Percentiles rank a stretch among this genome's conserved stretches.
phyloP scores from a whole-genome alignment of 2,888 invertebrate species.

The Osmoderma eremita region DNA sequence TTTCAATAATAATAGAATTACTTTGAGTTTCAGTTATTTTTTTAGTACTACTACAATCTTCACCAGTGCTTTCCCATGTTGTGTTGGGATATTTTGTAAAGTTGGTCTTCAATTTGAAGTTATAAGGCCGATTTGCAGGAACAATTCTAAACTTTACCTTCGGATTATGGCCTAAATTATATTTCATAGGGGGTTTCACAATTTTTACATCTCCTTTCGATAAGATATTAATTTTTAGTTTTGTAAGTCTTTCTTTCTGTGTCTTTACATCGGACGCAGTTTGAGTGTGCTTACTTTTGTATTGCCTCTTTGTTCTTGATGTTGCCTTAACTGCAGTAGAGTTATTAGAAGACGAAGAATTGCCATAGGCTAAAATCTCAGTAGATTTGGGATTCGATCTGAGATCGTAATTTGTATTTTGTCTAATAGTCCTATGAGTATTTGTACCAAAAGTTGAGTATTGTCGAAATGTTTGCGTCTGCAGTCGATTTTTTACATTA shows the following conservation, averaged over 20 bases:
- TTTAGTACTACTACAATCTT: neutral
- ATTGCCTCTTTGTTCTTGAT: neutral
- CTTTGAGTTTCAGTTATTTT: neutral
- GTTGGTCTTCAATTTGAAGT: neutral
- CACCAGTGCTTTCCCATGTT: slow-evolving; percentile 2
- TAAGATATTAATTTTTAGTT: neutral
- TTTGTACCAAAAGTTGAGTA: too few species aligned
- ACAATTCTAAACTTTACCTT: slow-evolving; percentile 23
- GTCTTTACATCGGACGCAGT: neutral
- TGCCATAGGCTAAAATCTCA: too few species aligned
- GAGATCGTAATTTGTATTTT: too few species aligned
- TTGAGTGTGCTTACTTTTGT: neutral
- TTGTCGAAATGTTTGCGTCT: too few species aligned
- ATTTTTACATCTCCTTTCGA: neutral
- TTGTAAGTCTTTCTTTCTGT: neutral
- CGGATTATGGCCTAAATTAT: slow-evolving; percentile 8
- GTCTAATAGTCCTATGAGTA: too few species aligned
- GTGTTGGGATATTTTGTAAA: slow-evolving; percentile 22
- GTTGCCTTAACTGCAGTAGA: too few species aligned
- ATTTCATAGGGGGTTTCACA: neutral
- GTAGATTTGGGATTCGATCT: too few species aligned
- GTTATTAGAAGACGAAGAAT: too few species aligned
- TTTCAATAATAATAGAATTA: slow-evolving; percentile 3
- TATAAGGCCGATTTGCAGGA: neutral
- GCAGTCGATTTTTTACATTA: too few species aligned